Evolutionary conservation across 2,113 vertebrate genomes (phyloP), one percentile per base, ranked within the genome.

Genomic region (Smithornis capensis): DNA sequence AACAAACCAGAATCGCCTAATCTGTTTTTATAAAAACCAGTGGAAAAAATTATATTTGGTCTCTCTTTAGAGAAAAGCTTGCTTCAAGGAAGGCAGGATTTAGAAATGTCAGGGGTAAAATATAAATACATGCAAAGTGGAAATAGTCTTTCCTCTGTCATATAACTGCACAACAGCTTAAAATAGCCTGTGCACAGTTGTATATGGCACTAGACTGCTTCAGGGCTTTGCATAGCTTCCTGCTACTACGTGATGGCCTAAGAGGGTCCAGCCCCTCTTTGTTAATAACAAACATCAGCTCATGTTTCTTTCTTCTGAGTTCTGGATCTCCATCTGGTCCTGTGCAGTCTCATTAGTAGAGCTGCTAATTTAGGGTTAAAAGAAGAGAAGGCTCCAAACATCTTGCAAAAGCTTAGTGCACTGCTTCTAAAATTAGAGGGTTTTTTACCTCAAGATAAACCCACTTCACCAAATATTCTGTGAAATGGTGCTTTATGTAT

Each of bases 131-230:
- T 88, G 80, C 52, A 47, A 92, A 96, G 25, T 94, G 68, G 76
- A 91, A 86, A 94, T 90, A 78, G 52, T 76, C 53, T 94, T 89
- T 92, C 47, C 55, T 83, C 76, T 94, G 87, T 95, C 89, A 45
- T 74, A 15, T 60, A 94, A 81, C 68, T 83, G 50, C 50, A n/a
- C 67, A 80, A 70, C 52, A 86, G 60, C 85, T 93, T 37, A 64
- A 92, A 96, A 93, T 93, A 91, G 47, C 55, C 19, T 45, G 9
- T 23, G n/a, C 31, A 33, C 8, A 40, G 49, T 68, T 88, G n/a
- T 83, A 42, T 37, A 10, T 59, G 68, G 57, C 79, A 83, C 17
- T 75, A 5, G 6, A 50, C 55, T 60, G 70, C 65, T 75, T 63
- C 53, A 31, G 68, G n/a, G 35, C 29, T 83, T 84, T 89, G 71